Base-by-base conservation (phyloP, 2,888 invertebrate species). In the Troides helena region DNA sequence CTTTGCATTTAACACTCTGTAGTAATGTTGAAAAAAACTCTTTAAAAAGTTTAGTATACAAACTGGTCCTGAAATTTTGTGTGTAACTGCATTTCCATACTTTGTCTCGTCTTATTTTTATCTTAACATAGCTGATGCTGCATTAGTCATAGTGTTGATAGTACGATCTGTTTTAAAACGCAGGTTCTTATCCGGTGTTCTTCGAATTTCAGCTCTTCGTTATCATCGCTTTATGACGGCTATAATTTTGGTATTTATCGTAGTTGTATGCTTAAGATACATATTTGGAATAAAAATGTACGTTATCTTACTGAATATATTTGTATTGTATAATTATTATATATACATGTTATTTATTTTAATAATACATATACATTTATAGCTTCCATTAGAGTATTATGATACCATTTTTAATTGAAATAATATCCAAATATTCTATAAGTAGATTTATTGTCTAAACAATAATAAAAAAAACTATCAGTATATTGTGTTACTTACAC, bases 141-240 rank as follows among this genome's bases (percentile, higher is more conserved):
- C 25, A 21, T 10, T 14, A 23, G 23, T 50, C 30, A 21, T 5
- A 39, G 30, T 56, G 56, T 64, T 56, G 56, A 64, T 62, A 62
- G 57, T 66, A 62, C 58, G 36, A 66, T 62, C 58, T 43, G 62
- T 66, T 67, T 25, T 59, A 23, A 63, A 59, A 63, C 25, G 43
- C 53, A 21, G 21, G 1, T 18, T 56, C 66, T 70, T 70, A 67
- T 70, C 70, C 59, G 50, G 30, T 30, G 21, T 69, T 66, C 69
- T 67, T 56, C 50, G 70, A 63, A 67, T 63, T 58, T 66, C 43
- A 60, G 70, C 70, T 67, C 70, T 53, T 30, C 25, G 59, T 67
- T 69, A 69, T 69, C 65, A 50, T 62, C 61, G 39, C 67, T 63
- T 59, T 62, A 70, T 60, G 63, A 67, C 63, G 62, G 58, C 10